Conservation (phyloP, 2,113 vertebrate genomes). For the Pachycephala philippinensis region DNA sequence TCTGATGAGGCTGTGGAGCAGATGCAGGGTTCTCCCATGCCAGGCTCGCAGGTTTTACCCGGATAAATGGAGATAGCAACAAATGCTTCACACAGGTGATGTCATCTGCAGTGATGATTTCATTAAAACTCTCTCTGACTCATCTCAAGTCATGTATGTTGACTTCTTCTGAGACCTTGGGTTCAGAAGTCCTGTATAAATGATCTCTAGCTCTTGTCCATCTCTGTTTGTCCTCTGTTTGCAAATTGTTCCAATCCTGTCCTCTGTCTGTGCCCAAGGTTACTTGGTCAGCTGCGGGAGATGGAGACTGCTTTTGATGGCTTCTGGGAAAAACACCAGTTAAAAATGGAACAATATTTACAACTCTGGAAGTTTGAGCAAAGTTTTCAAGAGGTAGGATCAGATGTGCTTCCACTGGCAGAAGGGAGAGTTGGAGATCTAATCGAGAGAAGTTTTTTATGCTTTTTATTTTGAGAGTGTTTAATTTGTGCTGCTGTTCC, state of each 20-base stretch:
- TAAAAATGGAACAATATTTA: constrained; percentile 93
- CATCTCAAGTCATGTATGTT: not conserved
- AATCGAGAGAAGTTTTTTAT: not conserved
- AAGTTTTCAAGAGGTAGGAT: constrained; percentile 87
- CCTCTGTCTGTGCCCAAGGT: constrained; percentile 69
- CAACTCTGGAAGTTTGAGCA: constrained; percentile 91
- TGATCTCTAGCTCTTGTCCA: not conserved
- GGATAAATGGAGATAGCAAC: not conserved
- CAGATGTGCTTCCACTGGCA: not conserved
- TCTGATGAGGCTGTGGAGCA: not conserved
- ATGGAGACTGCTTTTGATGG: constrained; percentile 97
- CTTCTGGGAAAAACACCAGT: constrained; percentile 96
- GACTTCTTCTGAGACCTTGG: not conserved
- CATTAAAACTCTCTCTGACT: not conserved
- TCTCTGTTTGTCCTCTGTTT: not conserved
- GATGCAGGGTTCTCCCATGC: not conserved
- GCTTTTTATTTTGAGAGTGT: not conserved
- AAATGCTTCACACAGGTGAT: not conserved
- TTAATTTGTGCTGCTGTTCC: not conserved
- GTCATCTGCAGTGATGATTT: not conserved
- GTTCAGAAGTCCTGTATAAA: not conserved
- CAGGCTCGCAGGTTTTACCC: not conserved
- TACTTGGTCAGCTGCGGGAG: constrained; percentile 88
- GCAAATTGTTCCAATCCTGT: not conserved
- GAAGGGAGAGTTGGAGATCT: not conserved